Conservation (phyloP, 35 echinoderm and acorn worm genomes). For the Hemicentrotus pulcherrimus region DNA sequence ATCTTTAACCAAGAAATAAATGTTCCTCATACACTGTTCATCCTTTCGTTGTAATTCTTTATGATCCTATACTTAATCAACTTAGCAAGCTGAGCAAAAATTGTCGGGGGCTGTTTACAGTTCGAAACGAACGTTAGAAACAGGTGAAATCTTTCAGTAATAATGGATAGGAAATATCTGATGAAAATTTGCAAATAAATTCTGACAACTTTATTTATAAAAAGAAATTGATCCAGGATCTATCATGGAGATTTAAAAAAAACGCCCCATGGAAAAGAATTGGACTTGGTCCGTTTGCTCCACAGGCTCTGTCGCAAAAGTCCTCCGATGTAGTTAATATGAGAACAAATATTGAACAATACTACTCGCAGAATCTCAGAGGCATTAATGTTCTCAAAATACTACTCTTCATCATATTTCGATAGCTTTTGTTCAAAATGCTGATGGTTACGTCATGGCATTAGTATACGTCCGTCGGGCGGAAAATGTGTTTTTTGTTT, state of each 20-base stretch:
- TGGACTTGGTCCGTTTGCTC: too few species aligned
- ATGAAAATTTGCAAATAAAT: too few species aligned
- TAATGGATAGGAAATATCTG: too few species aligned
- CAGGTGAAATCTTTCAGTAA: too few species aligned
- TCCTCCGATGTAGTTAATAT: background rate
- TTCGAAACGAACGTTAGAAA: too few species aligned
- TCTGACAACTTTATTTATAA: too few species aligned
- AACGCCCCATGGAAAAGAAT: too few species aligned
- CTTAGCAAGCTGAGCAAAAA: background rate
- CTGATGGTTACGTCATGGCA: background rate
- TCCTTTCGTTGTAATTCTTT: background rate
- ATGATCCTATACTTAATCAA: background rate
- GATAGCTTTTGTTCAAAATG: slow-evolving; percentile 1
- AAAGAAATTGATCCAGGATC: too few species aligned
- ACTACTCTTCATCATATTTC: background rate
- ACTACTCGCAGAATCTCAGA: background rate
- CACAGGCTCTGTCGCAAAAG: background rate
- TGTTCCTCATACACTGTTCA: background rate
- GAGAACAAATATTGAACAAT: background rate
- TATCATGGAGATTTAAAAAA: too few species aligned
- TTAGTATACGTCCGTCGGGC: background rate
- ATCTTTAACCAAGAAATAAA: too few species aligned
- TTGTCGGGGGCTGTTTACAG: too few species aligned
- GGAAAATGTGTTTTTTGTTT: slow-evolving; percentile 5
- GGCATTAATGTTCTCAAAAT: background rate